Evolutionary conservation across 2,113 vertebrate genomes (phyloP).

Genomic region (Corythaeola cristata): DNA sequence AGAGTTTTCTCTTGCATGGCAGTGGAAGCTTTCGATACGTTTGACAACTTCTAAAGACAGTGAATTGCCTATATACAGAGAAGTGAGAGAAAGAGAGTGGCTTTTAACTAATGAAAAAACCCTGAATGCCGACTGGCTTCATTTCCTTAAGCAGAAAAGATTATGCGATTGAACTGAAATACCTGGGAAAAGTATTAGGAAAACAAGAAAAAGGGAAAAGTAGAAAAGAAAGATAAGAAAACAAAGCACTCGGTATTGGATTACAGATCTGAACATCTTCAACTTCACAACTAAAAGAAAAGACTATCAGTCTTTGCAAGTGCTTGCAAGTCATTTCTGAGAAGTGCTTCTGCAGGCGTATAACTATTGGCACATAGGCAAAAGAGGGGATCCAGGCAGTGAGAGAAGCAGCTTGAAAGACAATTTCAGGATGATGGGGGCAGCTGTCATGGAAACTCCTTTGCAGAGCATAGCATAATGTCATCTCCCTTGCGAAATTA

Average conservation of each 20-base stretch:
- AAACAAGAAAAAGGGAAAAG: background rate
- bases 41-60: constrained; percentile 23
- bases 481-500: background rate
- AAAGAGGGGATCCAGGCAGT: background rate
- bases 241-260: background rate
- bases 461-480: background rate
- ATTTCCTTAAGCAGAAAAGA: background rate
- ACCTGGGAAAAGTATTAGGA: background rate
- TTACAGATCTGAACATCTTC: background rate
- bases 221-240: background rate
- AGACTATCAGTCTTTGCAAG: background rate
- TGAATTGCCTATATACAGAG: background rate
- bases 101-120: background rate
- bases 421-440: background rate
- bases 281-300: background rate
- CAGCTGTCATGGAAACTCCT: background rate
- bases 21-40: background rate
- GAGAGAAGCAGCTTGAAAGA: background rate
- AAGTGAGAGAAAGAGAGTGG: background rate
- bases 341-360: background rate
- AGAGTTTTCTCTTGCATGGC: background rate
- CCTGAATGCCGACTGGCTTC: background rate
- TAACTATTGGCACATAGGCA: background rate
- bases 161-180: background rate
- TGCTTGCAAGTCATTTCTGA: background rate